These are phyloP conservation scores for Cataglyphis albicans DNA, from an alignment of 2,888 invertebrate species.

Conservation along the genomic window DNA sequence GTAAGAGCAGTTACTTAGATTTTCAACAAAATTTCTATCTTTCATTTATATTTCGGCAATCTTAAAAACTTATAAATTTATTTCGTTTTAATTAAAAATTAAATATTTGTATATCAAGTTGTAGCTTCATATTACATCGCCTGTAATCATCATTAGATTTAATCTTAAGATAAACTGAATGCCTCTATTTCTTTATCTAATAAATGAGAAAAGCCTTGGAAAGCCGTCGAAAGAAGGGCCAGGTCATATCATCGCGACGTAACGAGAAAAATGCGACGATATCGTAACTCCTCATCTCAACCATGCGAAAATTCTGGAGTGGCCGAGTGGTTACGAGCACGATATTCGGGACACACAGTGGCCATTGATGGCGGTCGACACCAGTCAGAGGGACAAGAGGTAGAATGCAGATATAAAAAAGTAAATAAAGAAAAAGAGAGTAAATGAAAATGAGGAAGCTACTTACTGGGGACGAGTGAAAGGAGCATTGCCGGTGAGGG, in stretches of 20 bases:
- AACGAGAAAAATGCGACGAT: constrained; percentile 9
- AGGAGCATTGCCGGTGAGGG: constrained; percentile 28
- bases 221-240: not conserved
- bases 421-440: constrained; percentile 42
- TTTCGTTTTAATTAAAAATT: not conserved
- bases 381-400: constrained; percentile 7
- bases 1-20: not conserved
- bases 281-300: constrained; percentile 5
- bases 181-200: not conserved
- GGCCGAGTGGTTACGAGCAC: not conserved
- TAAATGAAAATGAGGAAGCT: constrained; percentile 54
- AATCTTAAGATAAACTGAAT: constrained; percentile 6
- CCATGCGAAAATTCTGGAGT: constrained; percentile 6
- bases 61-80: not conserved
- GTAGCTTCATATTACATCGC: not conserved
- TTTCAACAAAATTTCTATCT: not conserved
- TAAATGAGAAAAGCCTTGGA: not conserved
- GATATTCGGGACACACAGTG: not conserved
- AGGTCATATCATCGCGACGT: not conserved
- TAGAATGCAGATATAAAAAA: constrained; percentile 51
- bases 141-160: constrained; percentile 4
- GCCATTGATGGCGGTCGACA: constrained; percentile 9
- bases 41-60: not conserved
- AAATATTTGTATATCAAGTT: not conserved
- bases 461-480: constrained; percentile 23